Conservation (phyloP, 2,113 vertebrate species). For the Scomber colias region DNA sequence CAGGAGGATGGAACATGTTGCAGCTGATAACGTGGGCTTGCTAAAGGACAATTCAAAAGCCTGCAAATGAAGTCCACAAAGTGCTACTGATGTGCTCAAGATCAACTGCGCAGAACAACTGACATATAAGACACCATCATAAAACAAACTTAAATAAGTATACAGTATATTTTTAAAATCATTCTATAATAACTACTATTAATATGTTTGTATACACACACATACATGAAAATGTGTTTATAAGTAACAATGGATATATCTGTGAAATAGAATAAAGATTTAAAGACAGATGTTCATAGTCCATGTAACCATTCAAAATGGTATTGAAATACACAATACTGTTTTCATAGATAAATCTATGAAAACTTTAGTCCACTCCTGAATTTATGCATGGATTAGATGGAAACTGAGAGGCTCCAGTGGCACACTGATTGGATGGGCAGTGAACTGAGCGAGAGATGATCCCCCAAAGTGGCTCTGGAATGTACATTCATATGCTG, state of each 20-base stretch:
- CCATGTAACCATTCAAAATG: constrained; percentile 31
- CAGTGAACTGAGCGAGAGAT: constrained; percentile 57
- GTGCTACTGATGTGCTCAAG: constrained; percentile 10
- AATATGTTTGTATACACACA: constrained; percentile 28
- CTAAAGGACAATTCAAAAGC: constrained; percentile 52
- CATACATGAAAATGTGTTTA: constrained; percentile 43
- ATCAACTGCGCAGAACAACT: constrained; percentile 29
- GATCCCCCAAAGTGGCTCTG: constrained; percentile 59
- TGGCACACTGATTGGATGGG: constrained; percentile 62
- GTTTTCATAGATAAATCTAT: background rate
- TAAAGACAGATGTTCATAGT: constrained; percentile 24
- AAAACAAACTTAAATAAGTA: constrained; percentile 48
- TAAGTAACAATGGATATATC: constrained; percentile 22
- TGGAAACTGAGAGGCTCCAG: constrained; percentile 45
- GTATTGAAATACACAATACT: constrained; percentile 39
- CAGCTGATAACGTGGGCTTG: constrained; percentile 47
- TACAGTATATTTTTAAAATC: constrained; percentile 36
- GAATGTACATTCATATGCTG: constrained; percentile 77
- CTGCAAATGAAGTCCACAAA: constrained; percentile 41
- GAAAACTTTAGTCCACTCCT: constrained; percentile 43
- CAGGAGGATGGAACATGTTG: constrained; percentile 51
- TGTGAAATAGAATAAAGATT: constrained; percentile 39
- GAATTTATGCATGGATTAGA: constrained; percentile 58
- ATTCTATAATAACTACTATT: constrained; percentile 27
- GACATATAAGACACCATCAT: constrained; percentile 42